These are phyloP conservation scores for Parapsyche elsis DNA, from an alignment of 1,140 invertebrate species.

Conservation along the genomic window DNA sequence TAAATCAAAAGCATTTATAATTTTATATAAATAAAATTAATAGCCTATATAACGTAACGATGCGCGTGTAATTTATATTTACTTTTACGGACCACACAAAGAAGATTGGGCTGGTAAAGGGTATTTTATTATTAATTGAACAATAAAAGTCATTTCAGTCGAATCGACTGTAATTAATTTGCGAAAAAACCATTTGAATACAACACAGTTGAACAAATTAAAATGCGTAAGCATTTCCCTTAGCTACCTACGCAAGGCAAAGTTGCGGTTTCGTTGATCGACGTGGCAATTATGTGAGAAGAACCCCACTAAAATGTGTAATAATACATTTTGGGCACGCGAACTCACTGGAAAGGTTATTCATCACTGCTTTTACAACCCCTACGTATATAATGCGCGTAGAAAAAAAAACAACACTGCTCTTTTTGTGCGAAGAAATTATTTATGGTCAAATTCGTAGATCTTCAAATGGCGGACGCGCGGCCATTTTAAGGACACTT, in stretches of 20 bases:
- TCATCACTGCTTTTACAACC: background rate
- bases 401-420: background rate
- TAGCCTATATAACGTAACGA: background rate
- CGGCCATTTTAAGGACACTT: background rate
- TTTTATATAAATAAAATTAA: background rate
- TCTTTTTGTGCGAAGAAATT: slow-evolving; percentile 3
- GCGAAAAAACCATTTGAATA: too few relatives aligned
- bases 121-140: too few relatives aligned
- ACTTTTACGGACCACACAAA: too few relatives aligned
- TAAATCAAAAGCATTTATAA: too few relatives aligned
- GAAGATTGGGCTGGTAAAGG: background rate
- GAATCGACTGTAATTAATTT: too few relatives aligned
- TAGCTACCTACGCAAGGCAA: too few relatives aligned
- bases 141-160: too few relatives aligned
- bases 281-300: background rate
- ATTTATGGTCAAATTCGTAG: slow-evolving; percentile 14
- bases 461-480: background rate
- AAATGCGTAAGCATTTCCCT: too few relatives aligned
- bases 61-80: background rate
- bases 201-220: too few relatives aligned
- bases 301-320: background rate
- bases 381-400: background rate
- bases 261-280: too few relatives aligned
- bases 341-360: background rate
- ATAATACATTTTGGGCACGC: background rate